Percentiles rank a stretch among this genome's conserved stretches.
Conservation (phyloP, 1,140 invertebrate genomes). For the Drosophila asahinai region DNA sequence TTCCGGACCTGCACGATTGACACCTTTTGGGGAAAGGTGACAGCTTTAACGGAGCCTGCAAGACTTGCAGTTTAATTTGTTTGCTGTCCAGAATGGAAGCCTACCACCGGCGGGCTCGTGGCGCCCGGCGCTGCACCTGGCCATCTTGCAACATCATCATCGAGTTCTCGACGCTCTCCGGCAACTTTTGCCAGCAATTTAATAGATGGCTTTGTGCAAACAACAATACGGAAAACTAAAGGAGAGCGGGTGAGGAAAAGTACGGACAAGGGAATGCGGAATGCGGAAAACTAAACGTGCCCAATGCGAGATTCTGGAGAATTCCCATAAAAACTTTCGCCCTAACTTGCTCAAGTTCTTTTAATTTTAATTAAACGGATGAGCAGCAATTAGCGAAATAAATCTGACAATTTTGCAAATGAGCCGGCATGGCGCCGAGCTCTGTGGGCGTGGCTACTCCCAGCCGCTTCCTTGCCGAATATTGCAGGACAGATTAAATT, state of each 20-base stretch:
- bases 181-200: conserved; percentile 48
- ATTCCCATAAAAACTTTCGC: conserved; percentile 60
- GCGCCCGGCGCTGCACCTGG: conserved; percentile 9
- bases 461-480: not conserved
- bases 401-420: conserved; percentile 82
- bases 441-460: not conserved
- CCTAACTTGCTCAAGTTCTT: conserved; percentile 74
- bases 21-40: conserved; percentile 69
- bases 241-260: conserved; percentile 8
- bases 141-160: conserved; percentile 26
- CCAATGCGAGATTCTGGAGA: conserved; percentile 65
- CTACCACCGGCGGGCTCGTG: conserved; percentile 11
- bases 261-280: conserved; percentile 15
- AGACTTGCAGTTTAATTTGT: conserved; percentile 54
- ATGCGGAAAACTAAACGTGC: conserved; percentile 65
- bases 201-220: conserved; percentile 51
- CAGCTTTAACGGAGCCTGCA: conserved; percentile 59
- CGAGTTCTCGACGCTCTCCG: conserved; percentile 11
- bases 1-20: conserved; percentile 72
- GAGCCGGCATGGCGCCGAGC: conserved; percentile 55
- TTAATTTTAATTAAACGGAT: conserved; percentile 84
- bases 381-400: conserved; percentile 83
- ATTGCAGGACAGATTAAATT: conserved; percentile 32
- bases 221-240: conserved; percentile 37
- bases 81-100: conserved; percentile 35